Evolutionary conservation across 2,113 vertebrate species (phyloP).

Genomic region (Piprites chloris): DNA sequence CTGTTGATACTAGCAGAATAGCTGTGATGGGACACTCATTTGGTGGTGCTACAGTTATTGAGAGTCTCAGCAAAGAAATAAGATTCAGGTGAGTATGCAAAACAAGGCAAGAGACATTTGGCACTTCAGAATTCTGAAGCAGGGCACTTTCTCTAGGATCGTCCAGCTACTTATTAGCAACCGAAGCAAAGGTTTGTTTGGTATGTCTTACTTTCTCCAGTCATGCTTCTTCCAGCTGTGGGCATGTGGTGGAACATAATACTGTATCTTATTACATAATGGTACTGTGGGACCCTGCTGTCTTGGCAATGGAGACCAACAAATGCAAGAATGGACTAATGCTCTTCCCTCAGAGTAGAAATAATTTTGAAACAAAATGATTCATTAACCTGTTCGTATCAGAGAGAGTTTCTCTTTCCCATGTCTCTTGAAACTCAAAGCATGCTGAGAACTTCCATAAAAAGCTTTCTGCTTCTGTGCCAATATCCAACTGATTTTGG

Average conservation of each 20-base stretch:
- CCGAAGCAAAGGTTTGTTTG: background rate
- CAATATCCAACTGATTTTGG: background rate
- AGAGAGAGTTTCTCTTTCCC: background rate
- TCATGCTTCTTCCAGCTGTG: background rate
- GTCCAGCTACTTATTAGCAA: background rate
- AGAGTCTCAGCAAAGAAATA: constrained; percentile 85
- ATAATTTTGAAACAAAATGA: background rate
- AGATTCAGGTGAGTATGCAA: constrained; percentile 86
- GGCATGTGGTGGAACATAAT: background rate
- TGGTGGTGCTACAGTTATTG: constrained; percentile 88
- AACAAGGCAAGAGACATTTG: background rate
- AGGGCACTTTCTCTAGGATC: background rate
- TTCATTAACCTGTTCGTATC: background rate
- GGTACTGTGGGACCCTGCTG: background rate
- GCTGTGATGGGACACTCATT: constrained; percentile 93
- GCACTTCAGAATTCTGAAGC: background rate
- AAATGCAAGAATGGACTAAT: background rate
- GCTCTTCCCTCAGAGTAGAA: background rate
- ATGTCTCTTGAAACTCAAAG: background rate
- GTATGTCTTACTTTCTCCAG: background rate
- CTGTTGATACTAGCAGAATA: constrained; percentile 83
- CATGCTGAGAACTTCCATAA: background rate
- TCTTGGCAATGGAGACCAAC: background rate
- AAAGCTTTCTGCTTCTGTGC: background rate
- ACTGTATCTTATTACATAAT: background rate